Conservation (phyloP, 2,113 vertebrate species). For the Prinia subflava region DNA sequence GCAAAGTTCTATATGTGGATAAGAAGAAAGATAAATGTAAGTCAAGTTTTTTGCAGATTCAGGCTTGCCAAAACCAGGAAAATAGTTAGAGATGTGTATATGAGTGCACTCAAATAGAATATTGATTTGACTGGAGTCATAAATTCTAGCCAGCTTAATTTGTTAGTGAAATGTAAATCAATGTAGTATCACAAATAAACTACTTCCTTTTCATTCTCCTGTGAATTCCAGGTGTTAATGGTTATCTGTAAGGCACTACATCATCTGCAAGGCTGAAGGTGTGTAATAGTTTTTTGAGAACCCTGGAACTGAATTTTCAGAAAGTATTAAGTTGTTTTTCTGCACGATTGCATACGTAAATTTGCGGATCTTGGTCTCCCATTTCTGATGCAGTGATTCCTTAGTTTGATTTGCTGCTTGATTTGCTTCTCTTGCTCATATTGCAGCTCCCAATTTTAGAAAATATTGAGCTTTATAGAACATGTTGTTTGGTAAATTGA, state of each 20-base stretch:
- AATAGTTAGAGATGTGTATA: not conserved
- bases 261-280: not conserved
- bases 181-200: not conserved
- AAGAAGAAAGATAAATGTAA: not conserved
- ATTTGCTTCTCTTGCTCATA: not conserved
- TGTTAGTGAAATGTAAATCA: not conserved
- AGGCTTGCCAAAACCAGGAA: not conserved
- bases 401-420: conserved; percentile 2
- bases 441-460: not conserved
- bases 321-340: not conserved
- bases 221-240: not conserved
- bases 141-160: not conserved
- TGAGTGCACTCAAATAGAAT: not conserved
- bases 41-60: not conserved
- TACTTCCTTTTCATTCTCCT: not conserved
- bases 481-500: not conserved
- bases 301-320: not conserved
- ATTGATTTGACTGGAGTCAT: not conserved
- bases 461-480: not conserved
- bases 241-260: not conserved
- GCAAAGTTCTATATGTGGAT: not conserved
- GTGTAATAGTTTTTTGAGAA: not conserved
- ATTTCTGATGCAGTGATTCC: not conserved
- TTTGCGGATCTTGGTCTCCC: not conserved
- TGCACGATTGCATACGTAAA: not conserved